Base-by-base conservation (phyloP, 2,888 invertebrate species). In the Phlogophora meticulosa region DNA sequence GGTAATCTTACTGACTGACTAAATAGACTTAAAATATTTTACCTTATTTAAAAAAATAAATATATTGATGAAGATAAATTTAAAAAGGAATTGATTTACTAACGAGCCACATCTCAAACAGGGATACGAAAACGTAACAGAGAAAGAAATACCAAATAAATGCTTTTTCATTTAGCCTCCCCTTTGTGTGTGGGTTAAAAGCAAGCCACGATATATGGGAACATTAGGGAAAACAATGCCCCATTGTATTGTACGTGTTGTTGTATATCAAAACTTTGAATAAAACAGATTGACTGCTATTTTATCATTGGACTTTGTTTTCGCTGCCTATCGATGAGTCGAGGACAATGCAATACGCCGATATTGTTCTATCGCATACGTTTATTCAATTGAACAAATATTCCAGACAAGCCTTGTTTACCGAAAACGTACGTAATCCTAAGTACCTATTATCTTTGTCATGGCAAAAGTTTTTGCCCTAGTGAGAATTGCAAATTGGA, bases 161-260 rank as follows among this genome's bases (percentile, higher is more conserved):
- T 85, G 90, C 88, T 88, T 91, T 92, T 91, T 92, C 90, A 91
- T 92, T 92, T 89, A 87, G 86, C 85, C 66, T 85, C 83, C 87
- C 91, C 87, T 90, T 91, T 91, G 90, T 91, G 85, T 87, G 69
- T 71, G 59, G 86, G 87, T 88, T 87, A 88, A 90, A 91, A 90
- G 87, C 88, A 87, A 84, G 87, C 85, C 83, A 85, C 89, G 87
- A 92, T 93, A 88, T 92, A 92, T 91, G 90, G 84, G 86, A 88
- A 86, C 90, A 91, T 93, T 92, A 92, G 86, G 85, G 87, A 85
- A 91, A 92, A 92, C 92, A 92, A 92, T 88, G 85, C 85, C 69
- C 85, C 82, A 87, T 90, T 91, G 89, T 92, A 76, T 75, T 85
- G 78, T 80, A 81, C 80, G 77, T 74, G 82, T 78, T 78, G 77